Evolutionary conservation across 2,888 invertebrate genomes (phyloP).

Genomic region (Strigamia transsilvanica): DNA sequence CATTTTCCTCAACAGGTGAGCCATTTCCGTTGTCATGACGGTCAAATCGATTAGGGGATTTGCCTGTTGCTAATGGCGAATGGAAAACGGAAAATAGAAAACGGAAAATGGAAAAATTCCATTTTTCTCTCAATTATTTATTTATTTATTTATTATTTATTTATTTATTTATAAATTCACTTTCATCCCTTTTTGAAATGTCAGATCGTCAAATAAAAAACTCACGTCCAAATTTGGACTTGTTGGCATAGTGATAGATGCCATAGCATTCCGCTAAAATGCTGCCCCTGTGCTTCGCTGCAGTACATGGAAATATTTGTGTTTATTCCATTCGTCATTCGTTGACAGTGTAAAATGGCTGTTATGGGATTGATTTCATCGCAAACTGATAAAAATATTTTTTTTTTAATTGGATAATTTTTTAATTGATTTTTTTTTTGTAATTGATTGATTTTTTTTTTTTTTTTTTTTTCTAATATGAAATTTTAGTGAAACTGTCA

Average conservation of each 20-base stretch:
- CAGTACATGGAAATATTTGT: too few relatives aligned
- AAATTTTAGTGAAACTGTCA: conserved; percentile 77
- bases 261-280: too few relatives aligned
- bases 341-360: too few relatives aligned
- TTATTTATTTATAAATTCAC: too few relatives aligned
- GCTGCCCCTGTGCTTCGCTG: too few relatives aligned
- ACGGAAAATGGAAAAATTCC: too few relatives aligned
- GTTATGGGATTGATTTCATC: too few relatives aligned
- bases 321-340: too few relatives aligned
- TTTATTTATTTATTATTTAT: background rate
- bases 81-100: background rate
- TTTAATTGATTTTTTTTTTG: conserved; percentile 13
- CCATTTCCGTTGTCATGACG: conserved; percentile 28
- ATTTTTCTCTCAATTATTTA: too few relatives aligned
- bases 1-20: conserved; percentile 82
- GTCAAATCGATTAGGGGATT: conserved; percentile 11
- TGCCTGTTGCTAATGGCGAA: background rate
- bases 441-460: conserved; percentile 26
- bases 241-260: background rate
- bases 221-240: background rate
- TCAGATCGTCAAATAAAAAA: too few relatives aligned
- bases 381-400: too few relatives aligned
- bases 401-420: background rate
- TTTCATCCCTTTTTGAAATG: too few relatives aligned
- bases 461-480: conserved; percentile 29